phyloP scores from a whole-genome alignment of 2,888 invertebrate species.

The Xylota segnis region DNA sequence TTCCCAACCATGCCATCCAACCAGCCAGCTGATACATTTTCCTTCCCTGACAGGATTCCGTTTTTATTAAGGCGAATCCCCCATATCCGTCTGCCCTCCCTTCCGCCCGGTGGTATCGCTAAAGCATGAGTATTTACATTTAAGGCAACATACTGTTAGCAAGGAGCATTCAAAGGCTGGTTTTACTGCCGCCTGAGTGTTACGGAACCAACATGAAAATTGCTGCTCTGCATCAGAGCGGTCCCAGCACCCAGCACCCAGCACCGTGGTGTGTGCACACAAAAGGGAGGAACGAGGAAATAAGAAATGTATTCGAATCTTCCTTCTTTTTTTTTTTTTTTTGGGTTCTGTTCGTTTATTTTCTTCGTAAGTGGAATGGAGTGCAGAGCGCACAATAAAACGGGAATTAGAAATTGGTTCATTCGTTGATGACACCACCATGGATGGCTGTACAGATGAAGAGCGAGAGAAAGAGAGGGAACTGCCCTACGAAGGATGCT shows the following conservation, averaged over 20 bases:
- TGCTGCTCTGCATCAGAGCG: constrained; percentile 33
- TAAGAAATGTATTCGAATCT: constrained; percentile 33
- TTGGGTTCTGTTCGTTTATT: constrained; percentile 26
- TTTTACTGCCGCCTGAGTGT: constrained; percentile 11
- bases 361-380: constrained; percentile 47
- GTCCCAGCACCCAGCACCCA: neutral
- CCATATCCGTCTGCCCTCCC: constrained; percentile 28
- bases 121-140: constrained; percentile 63
- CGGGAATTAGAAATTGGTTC: constrained; percentile 75
- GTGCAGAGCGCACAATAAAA: constrained; percentile 64
- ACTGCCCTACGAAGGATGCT: constrained; percentile 29
- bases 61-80: constrained; percentile 69
- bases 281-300: constrained; percentile 41
- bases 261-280: neutral
- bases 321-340: constrained; percentile 10
- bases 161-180: constrained; percentile 21
- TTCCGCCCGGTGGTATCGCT: constrained; percentile 18
- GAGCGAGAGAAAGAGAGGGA: neutral
- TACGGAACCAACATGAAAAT: constrained; percentile 56
- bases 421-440: constrained; percentile 69
- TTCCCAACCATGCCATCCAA: constrained; percentile 5
- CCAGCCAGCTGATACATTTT: constrained; percentile 64
- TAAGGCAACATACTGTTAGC: constrained; percentile 45
- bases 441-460: neutral
- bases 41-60: constrained; percentile 54